A percentile compares a stretch with the other conserved stretches of the same genome.
Conservation (phyloP, 2,888 invertebrate genomes). For the Leucozona laternaria region DNA sequence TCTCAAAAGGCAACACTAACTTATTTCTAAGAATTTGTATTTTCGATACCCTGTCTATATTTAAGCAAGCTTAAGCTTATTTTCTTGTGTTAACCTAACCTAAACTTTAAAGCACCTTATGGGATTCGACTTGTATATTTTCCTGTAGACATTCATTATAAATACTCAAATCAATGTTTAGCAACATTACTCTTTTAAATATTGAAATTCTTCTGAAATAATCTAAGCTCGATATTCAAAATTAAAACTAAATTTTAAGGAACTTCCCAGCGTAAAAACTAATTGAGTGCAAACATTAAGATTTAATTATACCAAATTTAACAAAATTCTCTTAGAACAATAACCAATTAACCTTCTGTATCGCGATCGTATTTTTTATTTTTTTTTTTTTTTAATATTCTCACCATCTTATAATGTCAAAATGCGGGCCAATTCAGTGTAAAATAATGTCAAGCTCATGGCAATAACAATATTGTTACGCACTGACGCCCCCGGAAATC, state of each 20-base stretch:
- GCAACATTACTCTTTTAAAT: too few relatives aligned
- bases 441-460: conserved; percentile 7
- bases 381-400: neutral
- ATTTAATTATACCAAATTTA: conserved; percentile 2
- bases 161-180: too few relatives aligned
- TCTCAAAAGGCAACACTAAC: too few relatives aligned
- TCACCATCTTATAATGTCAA: conserved; percentile 27
- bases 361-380: neutral
- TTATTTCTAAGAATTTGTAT: too few relatives aligned
- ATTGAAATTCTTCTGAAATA: too few relatives aligned
- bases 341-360: conserved; percentile 14
- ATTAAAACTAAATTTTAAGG: neutral
- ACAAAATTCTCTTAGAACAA: neutral
- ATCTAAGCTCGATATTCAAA: neutral
- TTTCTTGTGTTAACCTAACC: too few relatives aligned
- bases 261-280: conserved; percentile 1
- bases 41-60: too few relatives aligned
- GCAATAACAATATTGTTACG: conserved; percentile 35
- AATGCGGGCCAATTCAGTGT: conserved; percentile 19
- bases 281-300: conserved; percentile 31
- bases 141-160: too few relatives aligned
- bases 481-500: conserved; percentile 50
- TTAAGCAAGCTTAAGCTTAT: too few relatives aligned
- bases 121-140: too few relatives aligned
- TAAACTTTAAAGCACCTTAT: too few relatives aligned